Conservation (phyloP, 2,888 invertebrate genomes). For the Gisinianus flammeolus region DNA sequence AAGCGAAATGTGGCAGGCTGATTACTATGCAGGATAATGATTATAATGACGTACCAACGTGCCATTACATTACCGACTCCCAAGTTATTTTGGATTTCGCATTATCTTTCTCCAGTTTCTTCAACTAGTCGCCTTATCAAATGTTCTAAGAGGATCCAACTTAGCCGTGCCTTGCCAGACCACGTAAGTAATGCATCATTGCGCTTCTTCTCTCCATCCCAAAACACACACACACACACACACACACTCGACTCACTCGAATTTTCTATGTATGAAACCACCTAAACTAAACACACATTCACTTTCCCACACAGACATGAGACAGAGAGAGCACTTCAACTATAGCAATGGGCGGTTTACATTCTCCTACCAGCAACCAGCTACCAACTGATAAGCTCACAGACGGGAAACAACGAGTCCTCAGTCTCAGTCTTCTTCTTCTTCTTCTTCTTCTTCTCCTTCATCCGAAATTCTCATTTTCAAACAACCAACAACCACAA, state of each 20-base stretch:
- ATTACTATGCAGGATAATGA: conserved; percentile 59
- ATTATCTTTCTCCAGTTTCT: conserved; percentile 43
- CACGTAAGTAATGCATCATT: conserved; percentile 42
- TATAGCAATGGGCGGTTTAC: conserved; percentile 34
- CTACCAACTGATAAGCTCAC: conserved; percentile 29
- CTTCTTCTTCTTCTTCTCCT: not conserved
- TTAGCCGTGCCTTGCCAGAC: conserved; percentile 35
- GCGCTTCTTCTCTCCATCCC: conserved; percentile 14
- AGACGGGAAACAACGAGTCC: conserved; percentile 35
- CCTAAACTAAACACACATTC: not conserved
- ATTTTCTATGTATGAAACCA: not conserved
- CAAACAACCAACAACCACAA: not conserved
- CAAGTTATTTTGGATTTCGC: conserved; percentile 59
- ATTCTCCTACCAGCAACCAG: conserved; percentile 31
- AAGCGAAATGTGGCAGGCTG: conserved; percentile 59
- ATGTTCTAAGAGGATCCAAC: conserved; percentile 52
- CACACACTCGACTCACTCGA: not conserved
- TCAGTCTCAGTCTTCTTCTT: conserved; percentile 31
- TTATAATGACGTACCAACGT: conserved; percentile 59
- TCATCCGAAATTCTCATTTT: conserved; percentile 2
- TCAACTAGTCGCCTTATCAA: conserved; percentile 50
- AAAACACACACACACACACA: conserved; percentile 18
- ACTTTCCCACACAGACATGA: conserved; percentile 1
- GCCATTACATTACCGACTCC: conserved; percentile 59
- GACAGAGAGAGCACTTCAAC: conserved; percentile 17